Evolutionary conservation across 2,888 invertebrate genomes (phyloP).

Genomic region (Ichneumoninae sp.): DNA sequence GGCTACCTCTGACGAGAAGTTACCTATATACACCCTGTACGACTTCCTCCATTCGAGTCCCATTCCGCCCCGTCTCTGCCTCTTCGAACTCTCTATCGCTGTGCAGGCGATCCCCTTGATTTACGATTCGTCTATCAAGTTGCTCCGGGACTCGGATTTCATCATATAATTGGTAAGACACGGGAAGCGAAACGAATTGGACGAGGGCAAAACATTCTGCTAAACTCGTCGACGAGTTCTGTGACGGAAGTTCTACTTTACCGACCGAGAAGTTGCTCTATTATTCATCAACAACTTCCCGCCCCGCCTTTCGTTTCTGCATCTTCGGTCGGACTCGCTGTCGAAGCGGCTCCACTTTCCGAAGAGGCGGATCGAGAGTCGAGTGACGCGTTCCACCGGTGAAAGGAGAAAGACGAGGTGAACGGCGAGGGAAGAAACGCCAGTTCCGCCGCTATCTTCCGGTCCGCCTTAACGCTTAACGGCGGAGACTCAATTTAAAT

Average conservation of each 20-base stretch:
- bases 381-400: slow-evolving; percentile 31
- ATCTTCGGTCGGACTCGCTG: not conserved
- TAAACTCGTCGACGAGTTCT: not conserved
- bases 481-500: slow-evolving; percentile 77
- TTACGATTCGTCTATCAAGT: slow-evolving; percentile 41
- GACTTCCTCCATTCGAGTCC: slow-evolving; percentile 24
- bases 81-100: slow-evolving; percentile 9
- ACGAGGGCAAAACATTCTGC: slow-evolving; percentile 5
- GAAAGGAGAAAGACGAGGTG: not conserved
- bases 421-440: slow-evolving; percentile 14
- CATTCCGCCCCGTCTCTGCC: not conserved
- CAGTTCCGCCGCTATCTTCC: slow-evolving; percentile 24
- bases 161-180: slow-evolving; percentile 19
- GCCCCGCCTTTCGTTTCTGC: slow-evolving; percentile 11
- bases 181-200: slow-evolving; percentile 10
- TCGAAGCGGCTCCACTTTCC: slow-evolving; percentile 43
- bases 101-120: slow-evolving; percentile 16
- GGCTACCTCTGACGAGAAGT: slow-evolving; percentile 47
- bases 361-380: slow-evolving; percentile 48
- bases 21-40: slow-evolving; percentile 20
- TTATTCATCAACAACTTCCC: slow-evolving; percentile 7
- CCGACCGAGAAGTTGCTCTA: not conserved
- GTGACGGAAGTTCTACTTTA: not conserved
- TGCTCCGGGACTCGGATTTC: slow-evolving; percentile 9
- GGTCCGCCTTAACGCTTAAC: slow-evolving; percentile 3